Evolutionary conservation across 2,888 invertebrate species (phyloP), one percentile per base, ranked within the genome.

Genomic region (Agonopterix alstromeriana): DNA sequence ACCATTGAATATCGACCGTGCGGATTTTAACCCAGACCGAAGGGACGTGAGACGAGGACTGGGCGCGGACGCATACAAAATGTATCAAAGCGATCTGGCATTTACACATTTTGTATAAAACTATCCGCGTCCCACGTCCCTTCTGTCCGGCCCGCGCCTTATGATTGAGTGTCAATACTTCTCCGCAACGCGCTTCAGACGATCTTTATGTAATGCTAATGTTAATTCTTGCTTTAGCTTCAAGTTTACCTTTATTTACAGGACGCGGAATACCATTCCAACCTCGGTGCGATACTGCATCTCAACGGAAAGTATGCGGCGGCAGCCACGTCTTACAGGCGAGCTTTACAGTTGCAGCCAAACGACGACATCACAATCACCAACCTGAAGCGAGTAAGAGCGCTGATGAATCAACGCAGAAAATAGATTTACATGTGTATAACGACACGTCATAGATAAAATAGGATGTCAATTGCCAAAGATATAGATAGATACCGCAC

Each of bases 251-350:
- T 27, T 46, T 46, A n/a, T 14, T 40, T 65, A 55, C 81, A 96
- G 93, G 96, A 97, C 70, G 94, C 97, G 0, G 93, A 96, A 58
- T 95, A 96, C 51, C 97, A 97, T 82, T 97, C 97, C 67, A 98
- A 98, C 81, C 91, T 98, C 49, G 98, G 98, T 17, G 98, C 98
- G 50, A 98, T 98, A 73, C 90, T 97, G 51, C 98, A 98, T 85
- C 90, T 97, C 58, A 96, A 98, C 76, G 97, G 97, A 17, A 97
- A 97, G 79, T 94, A 96, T 64, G 89, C 90, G 27, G 95, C 97
- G 57, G 98, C 98, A 0, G 96, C 97, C 43, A 90, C 91, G 10
- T 94, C 96, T 52, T 98, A 98, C 80, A 90, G 94, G 60, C 92
- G 93, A 69, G 98, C 98, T 0, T 87, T 98, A 50, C 90, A 93